Base-by-base conservation (phyloP, 2,797 vertebrate genomes). In the Gastrophryne carolinensis region DNA sequence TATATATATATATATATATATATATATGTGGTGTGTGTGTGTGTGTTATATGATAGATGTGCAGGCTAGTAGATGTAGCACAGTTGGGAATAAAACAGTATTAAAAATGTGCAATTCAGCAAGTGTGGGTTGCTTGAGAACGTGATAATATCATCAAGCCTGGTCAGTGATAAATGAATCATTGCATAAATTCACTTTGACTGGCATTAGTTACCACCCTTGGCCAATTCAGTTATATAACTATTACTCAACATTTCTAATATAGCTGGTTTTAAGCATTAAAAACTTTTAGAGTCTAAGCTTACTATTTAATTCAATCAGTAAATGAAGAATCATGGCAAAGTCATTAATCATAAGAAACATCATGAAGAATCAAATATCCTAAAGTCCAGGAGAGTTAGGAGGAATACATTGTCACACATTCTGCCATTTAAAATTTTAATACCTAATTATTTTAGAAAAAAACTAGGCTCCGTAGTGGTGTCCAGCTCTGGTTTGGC, bases 21-120 rank as follows among this genome's bases (percentile, higher is more conserved):
- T 76, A 70, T 76, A 66, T 49, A 76, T 70, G 66, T 63, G 47
- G 66, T 60, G n/a, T 47, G 21, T 76, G 63, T 76, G 74, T 49
- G 70, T 70, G 66, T 63, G 47, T 57, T 60, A 70, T 63, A 56
- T 70, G 74, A 70, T 76, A 70, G 66, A 76, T 70, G 66, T 70
- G 50, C 66, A 17, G 62, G 50, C 34, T 58, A 76, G 49, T 76
- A 57, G 39, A 76, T 54, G 50, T 27, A 63, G 21, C 66, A 70
- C 74, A 76, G 58, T 9, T 49, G 74, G 74, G 66, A 76, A 76
- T 76, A 70, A 63, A 63, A 62, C 30, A n/a, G 47, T 69, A 76
- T 76, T 71, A 70, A 76, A 76, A 67, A 50, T 76, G 47, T 76
- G 66, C 66, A 63, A 61, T 76, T 76, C 49, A 54, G 74, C 74